Percentiles rank a stretch among this genome's conserved stretches.
Conservation (phyloP, 2,797 vertebrate genomes). For the Graptemys geographica region DNA sequence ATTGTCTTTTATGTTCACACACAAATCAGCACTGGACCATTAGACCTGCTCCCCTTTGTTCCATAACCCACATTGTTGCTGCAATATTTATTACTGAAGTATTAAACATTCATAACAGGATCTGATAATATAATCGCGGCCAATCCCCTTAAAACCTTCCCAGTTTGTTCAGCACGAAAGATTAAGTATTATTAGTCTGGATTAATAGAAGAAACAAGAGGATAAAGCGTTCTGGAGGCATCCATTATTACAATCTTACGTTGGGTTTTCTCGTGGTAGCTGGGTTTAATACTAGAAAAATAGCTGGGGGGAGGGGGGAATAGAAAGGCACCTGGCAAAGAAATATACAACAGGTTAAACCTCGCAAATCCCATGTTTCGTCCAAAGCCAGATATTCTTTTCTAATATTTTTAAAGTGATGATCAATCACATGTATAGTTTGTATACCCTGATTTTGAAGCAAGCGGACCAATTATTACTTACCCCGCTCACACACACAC, state of each 20-base stretch:
- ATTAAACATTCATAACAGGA: background rate
- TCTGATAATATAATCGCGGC: constrained; percentile 1
- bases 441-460: background rate
- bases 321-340: background rate
- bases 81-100: background rate
- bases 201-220: background rate
- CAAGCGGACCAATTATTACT: background rate
- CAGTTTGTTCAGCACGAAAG: background rate
- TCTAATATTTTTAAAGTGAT: background rate
- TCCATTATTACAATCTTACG: background rate
- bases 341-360: background rate
- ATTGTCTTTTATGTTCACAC: background rate
- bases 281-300: background rate
- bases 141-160: background rate
- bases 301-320: background rate
- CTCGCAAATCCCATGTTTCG: background rate
- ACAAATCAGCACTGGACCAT: background rate
- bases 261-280: background rate
- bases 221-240: background rate
- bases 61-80: background rate
- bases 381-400: background rate
- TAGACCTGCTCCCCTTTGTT: background rate
- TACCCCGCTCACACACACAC: background rate
- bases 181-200: background rate
- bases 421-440: background rate